Conservation (phyloP, 2,113 vertebrate species). For the Pterocles orientalis region DNA sequence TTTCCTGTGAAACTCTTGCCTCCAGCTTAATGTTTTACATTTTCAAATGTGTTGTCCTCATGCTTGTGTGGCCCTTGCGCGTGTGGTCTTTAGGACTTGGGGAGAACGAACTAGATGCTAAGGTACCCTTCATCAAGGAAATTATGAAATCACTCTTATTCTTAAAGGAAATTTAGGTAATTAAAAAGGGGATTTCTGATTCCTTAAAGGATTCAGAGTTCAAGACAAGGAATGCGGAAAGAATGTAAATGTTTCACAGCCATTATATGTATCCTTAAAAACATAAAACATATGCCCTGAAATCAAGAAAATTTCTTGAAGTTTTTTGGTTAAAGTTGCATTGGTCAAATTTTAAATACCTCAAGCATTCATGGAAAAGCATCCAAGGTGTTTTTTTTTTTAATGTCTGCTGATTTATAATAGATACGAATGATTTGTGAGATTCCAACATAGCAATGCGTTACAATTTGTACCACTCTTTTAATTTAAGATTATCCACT, state of each 20-base stretch:
- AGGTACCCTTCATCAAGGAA: background rate
- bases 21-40: background rate
- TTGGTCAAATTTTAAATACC: constrained; percentile 8
- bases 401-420: constrained; percentile 28
- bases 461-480: constrained; percentile 53
- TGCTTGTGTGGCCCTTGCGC: background rate
- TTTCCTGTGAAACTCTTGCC: background rate
- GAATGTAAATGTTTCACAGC: background rate
- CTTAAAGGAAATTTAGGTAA: background rate
- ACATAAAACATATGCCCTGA: background rate
- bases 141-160: background rate
- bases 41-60: background rate
- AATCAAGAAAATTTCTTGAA: constrained; percentile 24
- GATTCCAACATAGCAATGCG: background rate
- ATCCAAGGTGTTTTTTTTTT: background rate
- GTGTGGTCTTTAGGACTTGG: background rate
- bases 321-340: constrained; percentile 9
- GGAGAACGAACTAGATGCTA: background rate
- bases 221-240: constrained; percentile 7
- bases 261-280: background rate
- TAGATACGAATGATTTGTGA: constrained; percentile 36
- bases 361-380: constrained; percentile 18
- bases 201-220: background rate
- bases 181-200: background rate
- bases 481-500: constrained; percentile 74